Evolutionary conservation across 2,888 invertebrate genomes (phyloP).

Genomic region (Drosophila tanythrix): DNA sequence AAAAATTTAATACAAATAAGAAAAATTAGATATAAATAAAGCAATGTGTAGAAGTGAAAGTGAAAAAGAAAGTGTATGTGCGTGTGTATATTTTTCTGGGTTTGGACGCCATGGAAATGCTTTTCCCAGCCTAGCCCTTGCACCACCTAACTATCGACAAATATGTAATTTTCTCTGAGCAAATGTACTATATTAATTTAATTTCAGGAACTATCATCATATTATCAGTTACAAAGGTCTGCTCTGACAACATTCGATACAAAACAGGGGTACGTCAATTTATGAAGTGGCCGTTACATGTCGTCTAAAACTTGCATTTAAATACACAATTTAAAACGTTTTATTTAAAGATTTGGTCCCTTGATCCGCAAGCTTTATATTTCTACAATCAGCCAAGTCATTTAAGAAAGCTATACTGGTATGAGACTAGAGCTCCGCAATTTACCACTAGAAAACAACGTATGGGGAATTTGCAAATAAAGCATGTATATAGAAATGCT

Average conservation of each 20-base stretch:
- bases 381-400: conserved; percentile 11
- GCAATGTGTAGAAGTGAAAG: conserved; percentile 1
- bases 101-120: not conserved
- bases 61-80: conserved; percentile 5
- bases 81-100: not conserved
- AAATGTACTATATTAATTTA: not conserved
- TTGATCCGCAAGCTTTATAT: conserved; percentile 15
- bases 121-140: not conserved
- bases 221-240: conserved; percentile 8
- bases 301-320: not conserved
- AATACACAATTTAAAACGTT: not conserved
- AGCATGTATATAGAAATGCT: conserved; percentile 11
- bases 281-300: not conserved
- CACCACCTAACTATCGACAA: not conserved
- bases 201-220: conserved; percentile 4
- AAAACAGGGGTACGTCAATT: conserved; percentile 3
- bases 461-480: not conserved
- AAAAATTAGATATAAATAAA: not conserved
- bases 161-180: not conserved
- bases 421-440: conserved; percentile 2
- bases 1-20: not conserved
- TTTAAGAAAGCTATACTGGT: conserved; percentile 4
- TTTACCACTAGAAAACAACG: conserved; percentile 1
- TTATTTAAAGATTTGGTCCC: conserved; percentile 6
- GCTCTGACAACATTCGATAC: conserved; percentile 6